Evolutionary conservation across 2,888 invertebrate genomes (phyloP), one percentile per base, ranked within the genome.

Genomic region (Euproctis similis): DNA sequence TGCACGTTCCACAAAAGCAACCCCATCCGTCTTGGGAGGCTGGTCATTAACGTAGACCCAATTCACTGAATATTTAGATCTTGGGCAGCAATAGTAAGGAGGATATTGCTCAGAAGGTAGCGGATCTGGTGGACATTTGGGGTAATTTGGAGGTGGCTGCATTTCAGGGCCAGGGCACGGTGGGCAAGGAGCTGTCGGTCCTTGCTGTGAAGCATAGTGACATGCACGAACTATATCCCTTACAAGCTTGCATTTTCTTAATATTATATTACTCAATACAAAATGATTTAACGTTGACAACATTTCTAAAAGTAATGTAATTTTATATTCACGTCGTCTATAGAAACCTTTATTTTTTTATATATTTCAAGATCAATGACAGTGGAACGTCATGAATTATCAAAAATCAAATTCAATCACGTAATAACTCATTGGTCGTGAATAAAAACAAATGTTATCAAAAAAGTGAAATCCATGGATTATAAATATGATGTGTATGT

Each of bases 1-100:
- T 1, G 92, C 90, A 32, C 92, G 82, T 49, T 96, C 92, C n/a
- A 92, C 87, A 14, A 95, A 86, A 35, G 88, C 91, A 4, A 61
- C 85, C 62, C 90, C 80, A 1, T 75, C 73, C 71, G 90, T 89
- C 21, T 74, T 77, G 0, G 85, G 75, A 12, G 89, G 88, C 36
- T 86, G 62, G 29, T 88, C 87, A 45, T 88, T 90, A 1, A 93
- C 81, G 56, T 89, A 90, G 9, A 80, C 51, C 55, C 68, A 81
- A 1, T 53, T 59, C 1, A 68, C 70, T n/a, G 76, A 63, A 33
- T 75, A 72, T 30, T 58, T 64, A 1, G 63, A 67, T 33, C 78
- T 59, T 1, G 81, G 78, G 26, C 54, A 55, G 31, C 56, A 54
- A 40, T 59, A 59, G 44, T 37, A 62, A 0, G 73, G 67, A 1